Evolutionary conservation across 2,888 invertebrate species (phyloP), one percentile per base, ranked within the genome.

Genomic region (Onchidella celtica): DNA sequence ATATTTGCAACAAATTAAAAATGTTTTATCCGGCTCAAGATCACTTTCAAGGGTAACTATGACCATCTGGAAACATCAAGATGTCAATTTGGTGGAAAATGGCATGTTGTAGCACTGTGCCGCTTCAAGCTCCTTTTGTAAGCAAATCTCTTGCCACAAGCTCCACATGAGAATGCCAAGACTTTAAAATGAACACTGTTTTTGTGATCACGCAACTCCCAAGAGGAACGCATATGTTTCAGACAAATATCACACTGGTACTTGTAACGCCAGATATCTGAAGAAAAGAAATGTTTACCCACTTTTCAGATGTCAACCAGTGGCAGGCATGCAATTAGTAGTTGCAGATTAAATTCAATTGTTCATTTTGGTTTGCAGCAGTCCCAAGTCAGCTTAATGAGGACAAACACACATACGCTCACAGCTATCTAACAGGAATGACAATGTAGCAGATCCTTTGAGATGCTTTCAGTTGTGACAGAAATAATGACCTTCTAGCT

Each of bases 121-220:
- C 80, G 73, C 59, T 68, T 80, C 36, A 80, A 36, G 73, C 72
- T 80, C 24, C 80, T 34, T 74, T 80, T 80, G 55, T 80, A 80
- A 6, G 80, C 80, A 80, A 80, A 80, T 59, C 34, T 57, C 68
- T 74, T 73, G 47, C 80, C 80, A 68, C 80, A 80, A 6, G 63
- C 47, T 4, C 32, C 72, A 68, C 80, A 80, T 59, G 80, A 80
- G 65, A 80, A 80, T 55, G 80, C 74, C 65, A 80, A 57, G 27
- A 80, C 72, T 57, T 80, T 80, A 55, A 80, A 74, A 55, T 80
- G 80, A 73, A 74, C 59, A 59, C 80, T 80, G 80, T 80, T 80
- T 74, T 80, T 80, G 68, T 80, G 80, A 68, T 80, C 80, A 4
- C 80, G 74, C 29, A 80, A 40, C 66, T 80, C 80, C 80, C 73